Base-by-base conservation (phyloP, 2,797 vertebrate species). In the Sarcophilus harrisii region DNA sequence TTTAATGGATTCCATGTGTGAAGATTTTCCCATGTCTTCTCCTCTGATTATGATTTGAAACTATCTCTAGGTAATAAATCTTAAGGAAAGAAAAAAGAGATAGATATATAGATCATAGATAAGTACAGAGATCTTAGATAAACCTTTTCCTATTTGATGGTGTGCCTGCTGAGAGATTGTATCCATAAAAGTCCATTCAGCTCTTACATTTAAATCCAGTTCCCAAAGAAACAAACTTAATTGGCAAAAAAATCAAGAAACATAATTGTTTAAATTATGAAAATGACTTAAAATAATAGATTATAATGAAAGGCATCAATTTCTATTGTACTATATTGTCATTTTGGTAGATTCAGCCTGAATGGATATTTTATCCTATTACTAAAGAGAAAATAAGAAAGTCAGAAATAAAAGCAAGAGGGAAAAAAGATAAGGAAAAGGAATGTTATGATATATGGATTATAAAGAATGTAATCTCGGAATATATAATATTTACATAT, bases 181-280 rank as follows among this genome's bases (percentile, higher is more conserved):
- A 98, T 98, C 98, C 96, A 38, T 92, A 97, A 98, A 98, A 98
- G 96, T 93, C 97, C 94, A 97, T 98, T 98, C 97, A 97, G 97
- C 94, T 96, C 96, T 92, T 93, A 98, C 96, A 98, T 98, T 98
- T 98, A 98, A 98, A 98, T 98, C 98, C 95, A 97, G 92, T 96
- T 94, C 91, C 94, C 97, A 96, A 95, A 98, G 97, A 96, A 98
- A 94, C 97, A 96, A 98, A 98, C 91, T 98, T 98, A 98, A 98
- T 97, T 98, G 98, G 96, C 73, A 52, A 97, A 73, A 52, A 98
- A 98, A 96, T 98, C 97, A 98, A 98, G 96, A 97, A 98, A 97
- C 96, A 97, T 98, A 98, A 98, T 96, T 98, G 97, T 98, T 98
- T 98, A 98, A 98, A 98, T 98, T 97, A 98, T 49, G 54, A 98